Evolutionary conservation across 2,797 vertebrate species (phyloP), one percentile per base, ranked within the genome.

Genomic region (Triplophysa yarkandensis): DNA sequence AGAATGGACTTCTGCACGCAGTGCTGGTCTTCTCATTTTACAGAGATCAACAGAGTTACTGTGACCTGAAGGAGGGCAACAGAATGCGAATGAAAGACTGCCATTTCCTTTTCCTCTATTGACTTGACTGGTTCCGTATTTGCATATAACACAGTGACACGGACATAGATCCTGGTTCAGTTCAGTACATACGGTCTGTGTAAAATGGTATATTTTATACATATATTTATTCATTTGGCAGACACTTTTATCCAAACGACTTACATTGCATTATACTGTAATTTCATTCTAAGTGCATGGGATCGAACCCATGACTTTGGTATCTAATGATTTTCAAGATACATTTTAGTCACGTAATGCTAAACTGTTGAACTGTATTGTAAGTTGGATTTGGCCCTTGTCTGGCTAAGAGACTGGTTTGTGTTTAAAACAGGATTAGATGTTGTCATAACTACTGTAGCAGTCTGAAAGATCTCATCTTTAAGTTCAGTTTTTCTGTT

Each of bases 11-110:
- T 21, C 4, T 54, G 28, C 28, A 58, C 25, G 25, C 30, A 23
- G 28, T 25, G 44, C 58, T 36, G 69, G 43, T 62, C 43, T 25
- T 60, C 57, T 71, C 69, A 6, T 36, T 71, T 71, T 71, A 54
- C 32, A 62, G 5, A 14, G 11, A 21, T 73, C 23, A 23, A 27
- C 62, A 10, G 23, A 55, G 64, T 72, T 68, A 78, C 54, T 34
- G 50, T 61, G 77, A 73, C 73, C 73, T 75, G 74, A 64, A 48
- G 17, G 27, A 43, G 14, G 44, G 62, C 68, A 64, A 61, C 25
- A 34, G 52, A 28, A 41, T 6, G 8, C 23, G 30, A n/a, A 52
- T 28, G 32, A 61, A 30, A 25, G 14, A 32, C 7, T 30, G 13
- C 41, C 10, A 16, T 44, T 27, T 44, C 39, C 4, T 7, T 34